Evolutionary conservation across 2,797 vertebrate species (phyloP), one percentile per base, ranked within the genome.

Genomic region (Poecile montanus): DNA sequence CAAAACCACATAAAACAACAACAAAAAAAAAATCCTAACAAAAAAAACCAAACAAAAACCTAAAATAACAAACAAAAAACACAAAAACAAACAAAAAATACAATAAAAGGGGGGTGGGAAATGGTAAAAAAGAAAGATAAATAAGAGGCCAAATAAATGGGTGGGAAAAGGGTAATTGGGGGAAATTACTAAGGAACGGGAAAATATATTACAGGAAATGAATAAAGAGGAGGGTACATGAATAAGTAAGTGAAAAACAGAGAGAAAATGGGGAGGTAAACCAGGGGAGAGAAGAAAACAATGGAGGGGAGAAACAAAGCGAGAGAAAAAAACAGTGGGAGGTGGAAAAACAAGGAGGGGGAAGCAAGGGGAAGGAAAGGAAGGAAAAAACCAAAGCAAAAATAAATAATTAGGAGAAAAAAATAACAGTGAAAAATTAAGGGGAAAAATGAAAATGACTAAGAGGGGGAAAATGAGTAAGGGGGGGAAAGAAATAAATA

Each of bases 361-460:
- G 5, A 67, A 67, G 6, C 10, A 85, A 45, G 4, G 6, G 13
- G 7, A 53, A 53, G 29, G 40, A 53, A 53, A 34, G 11, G 16
- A 26, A 25, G 36, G 13, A 14, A n/a, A 36, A 32, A 38, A 16
- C 0, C 5, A n/a, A n/a, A 0, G 0, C 13, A 10, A 26, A 89
- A 83, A 44, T 2, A 36, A 60, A 10, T 29, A 8, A 29, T 54
- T 56, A 13, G 6, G 13, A 40, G 38, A 36, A 13, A 16, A 8
- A 1, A 63, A 27, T 26, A 42, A 50, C 0, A 0, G 32, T 44
- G 18, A 23, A 50, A 63, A 79, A 76, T 4, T 53, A 23, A 32
- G 18, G 26, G 22, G 13, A 1, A 9, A 27, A 66, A 34, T 15
- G 4, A 14, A 70, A 45, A 65, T 66, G 0, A 65, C 7, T 48